Evolutionary conservation across 2,113 vertebrate genomes (phyloP), one percentile per base, ranked within the genome.

Genomic region (Entelurus aequoreus): DNA sequence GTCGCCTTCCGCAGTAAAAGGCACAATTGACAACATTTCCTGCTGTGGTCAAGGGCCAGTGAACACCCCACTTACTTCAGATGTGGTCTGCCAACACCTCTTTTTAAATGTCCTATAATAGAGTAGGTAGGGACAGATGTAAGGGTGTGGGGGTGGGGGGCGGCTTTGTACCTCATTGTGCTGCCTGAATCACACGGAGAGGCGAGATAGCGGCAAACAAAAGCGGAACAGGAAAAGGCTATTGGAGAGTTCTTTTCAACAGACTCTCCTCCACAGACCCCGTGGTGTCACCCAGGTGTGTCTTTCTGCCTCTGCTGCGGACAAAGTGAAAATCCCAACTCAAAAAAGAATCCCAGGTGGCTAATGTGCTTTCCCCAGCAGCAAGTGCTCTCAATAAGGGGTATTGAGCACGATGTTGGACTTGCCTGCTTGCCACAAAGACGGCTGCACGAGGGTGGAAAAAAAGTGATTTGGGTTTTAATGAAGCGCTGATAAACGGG

Each of bases 401-500:
- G 69, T 60, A 81, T 40, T 60, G 65, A 69, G 64, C 59, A 71
- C 74, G 65, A 80, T 78, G 61, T 69, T 75, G 65, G 54, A 75
- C 72, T 76, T 67, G 74, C 76, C 49, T 13, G 72, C 37, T 65
- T 66, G 72, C 60, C 66, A 68, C 70, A 72, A 68, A 65, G 68
- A 77, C 69, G 59, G 40, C 66, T 65, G 65, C 42, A 46, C 6
- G n/a, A 13, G 11, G 38, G 70, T 68, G 76, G 73, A 73, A 85
- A 79, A 79, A 79, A 76, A 14, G 77, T 48, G 68, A 79, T 86
- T 84, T 81, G 75, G 68, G 69, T 81, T 86, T 83, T 86, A 88
- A 84, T 79, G 78, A 83, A 85, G 80, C 51, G 38, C 76, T 84
- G 84, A 89, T 82, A 74, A 84, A 87, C 80, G 71, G 66, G 59